Evolutionary conservation across 1,140 invertebrate species (phyloP).

Genomic region (Drosophila ercepeae): DNA sequence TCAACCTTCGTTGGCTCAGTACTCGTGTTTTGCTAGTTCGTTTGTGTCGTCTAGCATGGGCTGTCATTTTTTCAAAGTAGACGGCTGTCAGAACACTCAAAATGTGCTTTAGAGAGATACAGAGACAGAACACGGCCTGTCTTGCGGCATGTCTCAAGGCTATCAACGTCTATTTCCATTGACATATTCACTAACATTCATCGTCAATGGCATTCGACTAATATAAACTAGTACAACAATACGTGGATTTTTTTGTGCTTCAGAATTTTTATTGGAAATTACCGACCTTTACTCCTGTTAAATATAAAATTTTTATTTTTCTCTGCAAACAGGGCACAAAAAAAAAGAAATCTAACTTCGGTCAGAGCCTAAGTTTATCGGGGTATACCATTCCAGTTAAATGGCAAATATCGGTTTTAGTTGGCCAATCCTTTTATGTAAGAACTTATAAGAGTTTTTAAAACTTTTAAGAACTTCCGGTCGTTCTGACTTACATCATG

Average conservation of each 20-base stretch:
- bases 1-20: conserved; percentile 13
- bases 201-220: conserved; percentile 50
- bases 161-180: conserved; percentile 70
- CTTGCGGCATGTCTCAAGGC: conserved; percentile 54
- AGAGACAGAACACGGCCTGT: conserved; percentile 12
- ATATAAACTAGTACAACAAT: conserved; percentile 12
- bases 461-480: no score
- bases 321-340: no score
- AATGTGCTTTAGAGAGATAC: conserved; percentile 52
- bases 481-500: neutral
- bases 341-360: no score
- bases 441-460: no score
- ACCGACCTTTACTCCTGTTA: no score
- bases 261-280: no score
- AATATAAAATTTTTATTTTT: no score
- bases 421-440: no score
- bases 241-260: neutral
- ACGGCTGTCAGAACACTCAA: conserved; percentile 74
- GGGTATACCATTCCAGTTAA: no score
- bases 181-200: conserved; percentile 70
- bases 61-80: conserved; percentile 50
- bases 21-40: conserved; percentile 6
- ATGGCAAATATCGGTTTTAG: no score
- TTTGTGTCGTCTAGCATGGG: conserved; percentile 20
- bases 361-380: no score